Conservation (phyloP, 2,797 vertebrate genomes). For the Darevskia nairensis region DNA sequence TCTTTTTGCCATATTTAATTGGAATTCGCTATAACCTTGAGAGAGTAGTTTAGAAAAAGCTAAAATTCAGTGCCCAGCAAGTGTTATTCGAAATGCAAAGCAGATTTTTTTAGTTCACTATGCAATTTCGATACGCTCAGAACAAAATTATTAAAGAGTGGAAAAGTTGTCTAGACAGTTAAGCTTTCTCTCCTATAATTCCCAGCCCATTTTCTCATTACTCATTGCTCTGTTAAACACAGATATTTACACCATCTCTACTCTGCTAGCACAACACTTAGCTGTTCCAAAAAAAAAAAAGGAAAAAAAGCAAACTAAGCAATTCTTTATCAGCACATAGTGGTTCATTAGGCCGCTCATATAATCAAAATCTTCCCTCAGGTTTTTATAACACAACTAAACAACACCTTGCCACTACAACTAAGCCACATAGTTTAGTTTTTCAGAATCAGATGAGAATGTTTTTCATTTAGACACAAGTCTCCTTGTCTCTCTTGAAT, state of each 20-base stretch:
- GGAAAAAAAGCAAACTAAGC: conserved; percentile 17
- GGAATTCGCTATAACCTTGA: conserved; percentile 27
- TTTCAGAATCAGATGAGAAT: background rate
- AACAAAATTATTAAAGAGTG: conserved; percentile 18
- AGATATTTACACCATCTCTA: conserved; percentile 26
- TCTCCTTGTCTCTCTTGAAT: background rate
- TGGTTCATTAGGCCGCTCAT: background rate
- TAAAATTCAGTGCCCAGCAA: background rate
- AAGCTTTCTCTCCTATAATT: conserved; percentile 36
- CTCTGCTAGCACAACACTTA: background rate
- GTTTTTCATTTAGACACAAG: background rate
- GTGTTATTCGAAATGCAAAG: background rate
- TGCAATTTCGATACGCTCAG: background rate
- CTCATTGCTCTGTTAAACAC: conserved; percentile 25
- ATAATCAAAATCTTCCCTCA: background rate
- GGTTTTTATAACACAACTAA: background rate
- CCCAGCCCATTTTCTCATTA: conserved; percentile 40
- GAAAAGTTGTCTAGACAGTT: conserved; percentile 15
- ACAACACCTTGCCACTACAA: background rate
- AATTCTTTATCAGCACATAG: background rate
- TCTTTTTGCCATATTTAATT: background rate
- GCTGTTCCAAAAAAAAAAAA: background rate
- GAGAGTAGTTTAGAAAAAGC: background rate
- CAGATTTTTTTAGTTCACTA: conserved; percentile 18
- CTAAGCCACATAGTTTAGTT: background rate